Evolutionary conservation across 2,797 vertebrate genomes (phyloP).

Genomic region (Babyrousa celebensis): DNA sequence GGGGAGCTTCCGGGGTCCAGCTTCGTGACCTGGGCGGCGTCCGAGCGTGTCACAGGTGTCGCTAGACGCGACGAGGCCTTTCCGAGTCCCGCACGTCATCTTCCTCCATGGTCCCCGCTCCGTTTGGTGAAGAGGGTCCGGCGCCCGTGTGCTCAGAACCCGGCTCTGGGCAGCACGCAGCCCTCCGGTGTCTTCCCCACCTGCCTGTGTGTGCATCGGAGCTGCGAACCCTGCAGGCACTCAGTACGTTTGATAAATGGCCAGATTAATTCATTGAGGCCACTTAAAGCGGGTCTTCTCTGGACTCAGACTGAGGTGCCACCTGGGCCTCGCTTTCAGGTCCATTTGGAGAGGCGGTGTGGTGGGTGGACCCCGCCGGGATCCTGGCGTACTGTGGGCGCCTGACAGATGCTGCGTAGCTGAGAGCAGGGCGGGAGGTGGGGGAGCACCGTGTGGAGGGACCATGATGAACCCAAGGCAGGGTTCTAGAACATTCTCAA

Average conservation of each 20-base stretch:
- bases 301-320: neutral
- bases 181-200: neutral
- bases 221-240: neutral
- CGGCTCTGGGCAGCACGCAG: neutral
- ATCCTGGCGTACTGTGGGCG: neutral
- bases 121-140: neutral
- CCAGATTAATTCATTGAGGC: neutral
- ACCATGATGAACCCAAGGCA: neutral
- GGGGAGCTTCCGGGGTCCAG: neutral
- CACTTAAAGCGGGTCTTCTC: neutral
- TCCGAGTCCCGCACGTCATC: fast-evolving
- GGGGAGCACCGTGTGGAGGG: neutral
- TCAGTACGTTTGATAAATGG: neutral
- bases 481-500: slow-evolving; percentile 50
- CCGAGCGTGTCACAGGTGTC: neutral
- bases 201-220: neutral
- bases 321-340: neutral
- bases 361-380: neutral
- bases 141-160: neutral
- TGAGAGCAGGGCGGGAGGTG: slow-evolving; percentile 21
- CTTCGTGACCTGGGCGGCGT: neutral
- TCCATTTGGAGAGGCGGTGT: neutral
- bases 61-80: neutral
- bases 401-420: slow-evolving; percentile 73
- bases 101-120: neutral